Base-by-base conservation (phyloP, 64 coral and sea anemone genomes). In the Porites australiensis region DNA sequence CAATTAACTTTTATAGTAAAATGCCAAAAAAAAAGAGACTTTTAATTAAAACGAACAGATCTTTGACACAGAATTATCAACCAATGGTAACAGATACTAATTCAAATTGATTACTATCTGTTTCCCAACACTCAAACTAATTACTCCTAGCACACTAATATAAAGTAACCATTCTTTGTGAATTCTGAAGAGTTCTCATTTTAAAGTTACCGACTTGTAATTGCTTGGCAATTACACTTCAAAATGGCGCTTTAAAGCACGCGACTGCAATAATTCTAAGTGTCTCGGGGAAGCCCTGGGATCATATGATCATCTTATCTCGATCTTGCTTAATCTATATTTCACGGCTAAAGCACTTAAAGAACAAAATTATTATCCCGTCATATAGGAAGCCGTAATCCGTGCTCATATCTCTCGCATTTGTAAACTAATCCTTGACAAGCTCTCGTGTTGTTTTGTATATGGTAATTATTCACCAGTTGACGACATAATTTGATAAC, bases 381-480 rank as follows among this genome's bases (percentile, higher is more conserved):
- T 68, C 43, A 84, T 84, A 16, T 50, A 84, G 81, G 46, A 84
- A 67, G 45, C 46, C 45, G 13, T 84, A 65, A 84, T 84, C 81
- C 61, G 63, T 37, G 62, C 61, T 64, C 63, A 8, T 84, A 68
- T 84, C 81, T 69, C 62, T 21, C 81, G 81, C 62, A 69, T 84
- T 84, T 84, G 61, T 84, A 84, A 84, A 84, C 62, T 69, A 84
- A 84, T 84, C 81, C 64, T 52, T 84, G 81, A 68, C 81, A 84
- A 51, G 61, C 53, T 65, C 19, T 69, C 23, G 44, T 50, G 63
- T 69, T 84, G 81, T 84, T 84, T 84, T 84, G 81, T 68, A 50
- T 84, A 68, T 84, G 58, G 13, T 84, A 84, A 84, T 84, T 84
- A 84, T 84, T 67, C 46, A 0, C 15, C 62, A 5, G 81, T 84